Base-by-base conservation (phyloP, 1,140 invertebrate genomes). In the Panagrolaimus sp. region DNA sequence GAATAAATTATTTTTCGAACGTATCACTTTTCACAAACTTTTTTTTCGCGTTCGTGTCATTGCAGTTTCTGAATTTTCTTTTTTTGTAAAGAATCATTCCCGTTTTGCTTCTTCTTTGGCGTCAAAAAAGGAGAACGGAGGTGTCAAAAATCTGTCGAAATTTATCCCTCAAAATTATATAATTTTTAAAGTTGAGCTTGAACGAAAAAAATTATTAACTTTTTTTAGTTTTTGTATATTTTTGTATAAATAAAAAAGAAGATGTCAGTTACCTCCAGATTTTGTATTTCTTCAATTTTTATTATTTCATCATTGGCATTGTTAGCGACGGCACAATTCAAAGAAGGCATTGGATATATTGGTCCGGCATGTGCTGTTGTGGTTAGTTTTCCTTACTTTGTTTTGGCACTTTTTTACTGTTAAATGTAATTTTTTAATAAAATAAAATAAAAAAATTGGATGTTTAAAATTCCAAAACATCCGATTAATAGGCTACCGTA, bases 361-460 rank as follows among this genome's bases (percentile, higher is more conserved):
- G 67, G 67, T 14, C 67, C 67, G n/a, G 67, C 67, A 58, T 68
- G 67, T 45, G 67, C 67, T 32, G 67, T 68, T 68, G 67, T 68
- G 0, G 67, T 65, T 44, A n/a, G 26, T 21, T 17, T 43, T 6
- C n/a, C 17, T n/a, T 43, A 15, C 8, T 26, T 17, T 21, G 12
- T 9, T 63, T 21, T 32, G 15, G 32, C 32, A 38, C 7, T 38
- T 38, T n/a, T n/a, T n/a, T n/a, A n/a, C n/a, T n/a, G n/a, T n/a
- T 38, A 38, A 38, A 38, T 2, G 7, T 38, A 6, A 21, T n/a
- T n/a, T 28, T 17, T 28, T 2, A 38, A n/a, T n/a, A n/a, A n/a
- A n/a, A n/a, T n/a, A n/a, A n/a, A n/a, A n/a, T n/a, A n/a, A n/a
- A n/a, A n/a, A n/a, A n/a, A n/a, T n/a, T n/a, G n/a, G n/a, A n/a